A percentile compares a stretch with the other conserved stretches of the same genome.
These are phyloP conservation scores for Atlantisia rogersi DNA, from an alignment of 2,113 vertebrate genomes.

Conservation along the genomic window DNA sequence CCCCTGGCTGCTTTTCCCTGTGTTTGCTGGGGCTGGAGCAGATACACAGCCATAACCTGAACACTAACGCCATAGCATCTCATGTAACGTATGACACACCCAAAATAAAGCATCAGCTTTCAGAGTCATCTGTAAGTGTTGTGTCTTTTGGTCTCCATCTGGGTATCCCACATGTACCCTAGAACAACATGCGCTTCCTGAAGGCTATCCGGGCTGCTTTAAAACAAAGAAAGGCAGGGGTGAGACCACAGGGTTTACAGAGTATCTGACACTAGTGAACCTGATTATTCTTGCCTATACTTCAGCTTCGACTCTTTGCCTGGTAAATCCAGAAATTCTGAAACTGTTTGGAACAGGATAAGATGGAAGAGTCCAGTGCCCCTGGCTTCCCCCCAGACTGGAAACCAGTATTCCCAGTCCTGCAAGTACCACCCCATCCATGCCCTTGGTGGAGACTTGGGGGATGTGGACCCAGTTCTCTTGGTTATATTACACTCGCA, in stretches of 20 bases:
- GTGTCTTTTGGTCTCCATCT: background rate
- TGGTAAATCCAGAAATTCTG: background rate
- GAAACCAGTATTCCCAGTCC: background rate
- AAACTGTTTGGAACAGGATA: background rate
- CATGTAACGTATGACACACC: accelerated
- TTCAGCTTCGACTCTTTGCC: background rate
- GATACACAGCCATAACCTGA: background rate
- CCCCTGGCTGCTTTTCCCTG: background rate
- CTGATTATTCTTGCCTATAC: background rate
- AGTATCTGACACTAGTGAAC: background rate
- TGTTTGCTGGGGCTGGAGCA: background rate
- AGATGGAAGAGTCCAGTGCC: background rate
- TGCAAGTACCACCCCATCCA: accelerated
- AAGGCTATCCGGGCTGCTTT: background rate
- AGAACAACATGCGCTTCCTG: accelerated
- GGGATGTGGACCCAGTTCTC: background rate
- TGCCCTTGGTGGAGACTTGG: accelerated
- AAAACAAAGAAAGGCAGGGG: background rate
- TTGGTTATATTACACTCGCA: accelerated
- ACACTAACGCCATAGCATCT: background rate
- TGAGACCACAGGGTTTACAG: background rate
- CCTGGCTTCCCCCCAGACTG: accelerated
- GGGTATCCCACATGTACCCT: accelerated
- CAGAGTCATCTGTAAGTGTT: background rate
- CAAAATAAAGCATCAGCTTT: conserved; percentile 47